Evolutionary conservation across 1,140 invertebrate species (phyloP).

Genomic region (Colletes latitarsis): DNA sequence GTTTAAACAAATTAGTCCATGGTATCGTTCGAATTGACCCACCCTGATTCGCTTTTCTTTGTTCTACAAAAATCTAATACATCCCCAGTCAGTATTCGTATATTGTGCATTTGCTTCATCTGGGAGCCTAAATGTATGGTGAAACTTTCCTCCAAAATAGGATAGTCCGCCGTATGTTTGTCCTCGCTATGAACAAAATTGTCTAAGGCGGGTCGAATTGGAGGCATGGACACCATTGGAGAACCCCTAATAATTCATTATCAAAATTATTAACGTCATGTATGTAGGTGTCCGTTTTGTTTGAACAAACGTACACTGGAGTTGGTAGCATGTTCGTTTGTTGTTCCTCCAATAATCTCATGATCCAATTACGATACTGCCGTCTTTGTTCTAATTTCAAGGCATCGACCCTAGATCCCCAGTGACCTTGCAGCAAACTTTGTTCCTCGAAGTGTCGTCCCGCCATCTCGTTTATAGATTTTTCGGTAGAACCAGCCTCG

Average conservation of each 20-base stretch:
- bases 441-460: slow-evolving; percentile 90
- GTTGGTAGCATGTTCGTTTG: slow-evolving; percentile 82
- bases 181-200: slow-evolving; percentile 69
- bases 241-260: slow-evolving; percentile 70
- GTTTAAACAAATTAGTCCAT: not conserved
- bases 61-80: slow-evolving; percentile 92
- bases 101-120: slow-evolving; percentile 99
- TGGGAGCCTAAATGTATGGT: slow-evolving; percentile 98
- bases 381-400: slow-evolving; percentile 87
- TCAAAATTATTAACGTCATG: not conserved
- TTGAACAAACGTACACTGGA: slow-evolving; percentile 79
- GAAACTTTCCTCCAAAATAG: slow-evolving; percentile 93
- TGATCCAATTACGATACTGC: slow-evolving; percentile 91
- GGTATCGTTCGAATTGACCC: slow-evolving; percentile 9
- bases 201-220: slow-evolving; percentile 66
- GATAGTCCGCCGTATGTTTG: slow-evolving; percentile 72
- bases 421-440: slow-evolving; percentile 88
- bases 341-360: slow-evolving; percentile 87
- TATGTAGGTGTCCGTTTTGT: not conserved
- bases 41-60: slow-evolving; percentile 82
- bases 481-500: slow-evolving; percentile 86
- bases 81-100: slow-evolving; percentile 93
- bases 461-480: slow-evolving; percentile 89
- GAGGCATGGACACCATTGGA: slow-evolving; percentile 73
- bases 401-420: slow-evolving; percentile 89